Percentiles rank a stretch among this genome's conserved stretches.
Evolutionary conservation across 2,113 vertebrate species (phyloP).

Genomic region (Menidia beryllina): DNA sequence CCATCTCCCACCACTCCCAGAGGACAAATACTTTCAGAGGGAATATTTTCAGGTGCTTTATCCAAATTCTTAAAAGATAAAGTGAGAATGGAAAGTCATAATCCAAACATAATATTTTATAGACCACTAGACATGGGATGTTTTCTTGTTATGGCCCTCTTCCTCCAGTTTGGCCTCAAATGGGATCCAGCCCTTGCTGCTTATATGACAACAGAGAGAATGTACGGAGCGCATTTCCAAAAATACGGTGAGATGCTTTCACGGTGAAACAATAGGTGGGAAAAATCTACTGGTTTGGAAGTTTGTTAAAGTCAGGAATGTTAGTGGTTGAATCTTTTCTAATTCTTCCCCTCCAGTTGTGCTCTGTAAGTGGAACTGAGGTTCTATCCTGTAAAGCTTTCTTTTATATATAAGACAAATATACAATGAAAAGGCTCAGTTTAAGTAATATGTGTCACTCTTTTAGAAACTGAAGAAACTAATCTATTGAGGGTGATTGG

Average conservation of each 20-base stretch:
- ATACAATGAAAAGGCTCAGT: neutral
- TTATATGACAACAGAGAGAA: neutral
- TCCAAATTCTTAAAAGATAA: neutral
- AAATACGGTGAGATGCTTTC: neutral
- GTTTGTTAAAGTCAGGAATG: too few species aligned
- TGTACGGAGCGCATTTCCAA: neutral
- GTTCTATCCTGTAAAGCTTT: too few species aligned
- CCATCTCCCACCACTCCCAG: slow-evolving; percentile 39
- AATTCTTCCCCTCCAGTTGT: too few species aligned
- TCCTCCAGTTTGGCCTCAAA: slow-evolving; percentile 13
- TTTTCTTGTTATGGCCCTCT: neutral
- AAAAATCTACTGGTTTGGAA: too few species aligned
- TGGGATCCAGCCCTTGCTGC: neutral
- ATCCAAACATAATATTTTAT: neutral
- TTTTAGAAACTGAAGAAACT: slow-evolving; percentile 14
- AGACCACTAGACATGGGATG: neutral
- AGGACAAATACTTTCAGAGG: slow-evolving; percentile 30
- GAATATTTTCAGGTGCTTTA: neutral
- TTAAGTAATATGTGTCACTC: slow-evolving; percentile 26
- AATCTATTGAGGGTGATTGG: slow-evolving; percentile 12
- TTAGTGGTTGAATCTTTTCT: too few species aligned
- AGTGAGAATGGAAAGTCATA: neutral
- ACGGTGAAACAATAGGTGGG: too few species aligned
- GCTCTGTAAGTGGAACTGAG: too few species aligned
- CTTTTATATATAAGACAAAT: too few species aligned